These are phyloP conservation scores for Centroberyx gerrardi DNA, from an alignment of 2,797 vertebrate species.

Conservation along the genomic window DNA sequence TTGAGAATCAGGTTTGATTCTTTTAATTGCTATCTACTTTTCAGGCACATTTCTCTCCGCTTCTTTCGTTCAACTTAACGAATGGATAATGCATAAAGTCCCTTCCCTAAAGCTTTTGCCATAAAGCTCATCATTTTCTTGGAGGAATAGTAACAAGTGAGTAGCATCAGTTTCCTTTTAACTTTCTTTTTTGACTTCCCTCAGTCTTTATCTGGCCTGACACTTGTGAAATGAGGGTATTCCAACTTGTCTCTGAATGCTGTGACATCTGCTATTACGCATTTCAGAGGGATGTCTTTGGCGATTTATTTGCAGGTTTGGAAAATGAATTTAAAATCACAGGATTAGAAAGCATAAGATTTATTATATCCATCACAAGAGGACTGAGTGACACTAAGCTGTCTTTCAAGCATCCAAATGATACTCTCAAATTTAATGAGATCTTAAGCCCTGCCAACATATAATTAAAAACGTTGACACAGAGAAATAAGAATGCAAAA, in stretches of 20 bases:
- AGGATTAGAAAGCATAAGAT: slow-evolving; percentile 85
- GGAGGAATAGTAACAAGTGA: slow-evolving; percentile 50
- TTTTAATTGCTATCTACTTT: slow-evolving; percentile 97
- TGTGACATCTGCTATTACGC: slow-evolving; percentile 81
- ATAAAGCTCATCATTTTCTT: slow-evolving; percentile 36
- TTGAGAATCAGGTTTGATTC: slow-evolving; percentile 96
- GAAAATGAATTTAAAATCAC: slow-evolving; percentile 88
- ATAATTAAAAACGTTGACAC: slow-evolving; percentile 88
- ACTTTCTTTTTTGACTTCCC: slow-evolving; percentile 53
- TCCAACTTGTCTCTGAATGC: slow-evolving; percentile 72
- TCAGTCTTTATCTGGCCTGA: slow-evolving; percentile 74
- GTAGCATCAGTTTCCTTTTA: slow-evolving; percentile 18
- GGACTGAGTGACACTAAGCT: slow-evolving; percentile 86
- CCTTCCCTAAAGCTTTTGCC: slow-evolving; percentile 4
- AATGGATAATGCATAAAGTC: slow-evolving; percentile 36
- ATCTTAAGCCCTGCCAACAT: slow-evolving; percentile 87
- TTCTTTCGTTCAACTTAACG: slow-evolving; percentile 66
- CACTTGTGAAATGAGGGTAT: slow-evolving; percentile 77
- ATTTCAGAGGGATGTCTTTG: slow-evolving; percentile 81
- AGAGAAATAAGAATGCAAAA: slow-evolving; percentile 80
- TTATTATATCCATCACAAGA: slow-evolving; percentile 85
- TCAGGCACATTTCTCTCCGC: slow-evolving; percentile 56
- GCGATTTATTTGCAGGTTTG: slow-evolving; percentile 84
- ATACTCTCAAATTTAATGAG: slow-evolving; percentile 87
- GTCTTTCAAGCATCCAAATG: slow-evolving; percentile 87